These are phyloP conservation scores for Arothron firmamentum DNA, from an alignment of 2,113 vertebrate genomes.

Conservation along the genomic window DNA sequence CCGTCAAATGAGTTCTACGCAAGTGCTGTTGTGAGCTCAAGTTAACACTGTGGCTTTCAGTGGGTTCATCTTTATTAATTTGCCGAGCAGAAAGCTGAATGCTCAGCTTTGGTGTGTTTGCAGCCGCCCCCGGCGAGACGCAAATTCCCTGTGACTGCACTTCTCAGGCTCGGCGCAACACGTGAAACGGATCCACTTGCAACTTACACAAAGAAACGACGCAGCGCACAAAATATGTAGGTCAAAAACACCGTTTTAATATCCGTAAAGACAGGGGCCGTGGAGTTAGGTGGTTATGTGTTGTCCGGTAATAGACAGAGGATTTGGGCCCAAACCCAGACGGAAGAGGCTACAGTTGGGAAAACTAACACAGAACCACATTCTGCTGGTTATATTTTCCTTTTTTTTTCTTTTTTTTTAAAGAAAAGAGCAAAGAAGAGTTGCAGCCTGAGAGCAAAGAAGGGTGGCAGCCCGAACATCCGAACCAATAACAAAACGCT, in stretches of 20 bases:
- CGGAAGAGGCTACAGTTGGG: too few relatives aligned
- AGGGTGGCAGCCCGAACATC: too few relatives aligned
- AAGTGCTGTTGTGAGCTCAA: constrained; percentile 30
- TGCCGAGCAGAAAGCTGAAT: constrained; percentile 55
- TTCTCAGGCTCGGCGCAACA: constrained; percentile 45
- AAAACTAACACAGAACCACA: too few relatives aligned
- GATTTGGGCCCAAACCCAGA: too few relatives aligned
- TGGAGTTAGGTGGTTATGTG: too few relatives aligned
- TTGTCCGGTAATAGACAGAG: too few relatives aligned
- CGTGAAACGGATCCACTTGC: constrained; percentile 50
- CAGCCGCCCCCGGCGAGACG: constrained; percentile 50
- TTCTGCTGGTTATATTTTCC: too few relatives aligned
- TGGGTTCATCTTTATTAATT: constrained; percentile 59
- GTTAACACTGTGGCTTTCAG: constrained; percentile 64
- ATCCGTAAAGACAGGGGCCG: too few relatives aligned
- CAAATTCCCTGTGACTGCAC: constrained; percentile 57
- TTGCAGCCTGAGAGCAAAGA: too few relatives aligned
- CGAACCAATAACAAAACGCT: too few relatives aligned
- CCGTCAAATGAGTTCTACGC: constrained; percentile 22
- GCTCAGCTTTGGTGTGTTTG: constrained; percentile 62
- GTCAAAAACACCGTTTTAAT: background rate
- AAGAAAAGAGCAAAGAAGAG: too few relatives aligned
- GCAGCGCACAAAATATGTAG: constrained; percentile 47
- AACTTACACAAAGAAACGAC: constrained; percentile 43
- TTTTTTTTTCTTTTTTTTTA: too few relatives aligned